Conservation (phyloP, 2,113 vertebrate genomes). For the Cryptotis parvus region DNA sequence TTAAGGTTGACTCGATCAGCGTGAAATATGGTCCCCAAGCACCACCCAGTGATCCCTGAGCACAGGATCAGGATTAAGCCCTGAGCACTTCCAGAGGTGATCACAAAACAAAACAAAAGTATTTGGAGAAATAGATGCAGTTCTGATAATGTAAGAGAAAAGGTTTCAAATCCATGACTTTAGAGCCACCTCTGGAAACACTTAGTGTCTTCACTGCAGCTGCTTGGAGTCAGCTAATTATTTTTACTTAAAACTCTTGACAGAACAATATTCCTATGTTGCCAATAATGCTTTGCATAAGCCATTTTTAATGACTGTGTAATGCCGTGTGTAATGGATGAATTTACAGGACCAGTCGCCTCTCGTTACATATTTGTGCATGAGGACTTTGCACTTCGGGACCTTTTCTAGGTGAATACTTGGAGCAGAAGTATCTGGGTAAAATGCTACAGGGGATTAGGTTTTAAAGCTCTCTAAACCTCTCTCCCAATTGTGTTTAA, state of each 20-base stretch:
- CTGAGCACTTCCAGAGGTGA: no score
- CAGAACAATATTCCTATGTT: conserved; percentile 10
- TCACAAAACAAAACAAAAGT: no score
- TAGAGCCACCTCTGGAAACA: not conserved
- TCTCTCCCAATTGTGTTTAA: not conserved
- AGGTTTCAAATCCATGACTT: not conserved
- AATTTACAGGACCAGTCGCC: conserved; percentile 27
- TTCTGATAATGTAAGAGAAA: not conserved
- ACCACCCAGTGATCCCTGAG: no score
- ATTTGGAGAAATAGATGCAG: no score
- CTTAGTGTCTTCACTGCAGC: not conserved
- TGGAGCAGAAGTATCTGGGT: conserved; percentile 6
- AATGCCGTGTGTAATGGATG: conserved; percentile 40
- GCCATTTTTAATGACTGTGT: conserved; percentile 46
- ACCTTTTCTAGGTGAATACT: conserved; percentile 20
- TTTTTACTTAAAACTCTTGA: conserved; percentile 40
- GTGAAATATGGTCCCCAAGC: no score
- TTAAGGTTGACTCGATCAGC: no score
- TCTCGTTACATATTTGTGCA: not conserved
- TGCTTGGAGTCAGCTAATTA: conserved; percentile 16
- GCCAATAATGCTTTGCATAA: conserved; percentile 23
- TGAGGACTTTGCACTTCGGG: not conserved
- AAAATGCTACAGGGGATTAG: conserved; percentile 2
- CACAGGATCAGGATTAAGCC: no score
- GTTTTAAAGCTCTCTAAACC: conserved; percentile 3